Evolutionary conservation across 2,888 invertebrate species (phyloP).

Genomic region (Homarus gammarus): DNA sequence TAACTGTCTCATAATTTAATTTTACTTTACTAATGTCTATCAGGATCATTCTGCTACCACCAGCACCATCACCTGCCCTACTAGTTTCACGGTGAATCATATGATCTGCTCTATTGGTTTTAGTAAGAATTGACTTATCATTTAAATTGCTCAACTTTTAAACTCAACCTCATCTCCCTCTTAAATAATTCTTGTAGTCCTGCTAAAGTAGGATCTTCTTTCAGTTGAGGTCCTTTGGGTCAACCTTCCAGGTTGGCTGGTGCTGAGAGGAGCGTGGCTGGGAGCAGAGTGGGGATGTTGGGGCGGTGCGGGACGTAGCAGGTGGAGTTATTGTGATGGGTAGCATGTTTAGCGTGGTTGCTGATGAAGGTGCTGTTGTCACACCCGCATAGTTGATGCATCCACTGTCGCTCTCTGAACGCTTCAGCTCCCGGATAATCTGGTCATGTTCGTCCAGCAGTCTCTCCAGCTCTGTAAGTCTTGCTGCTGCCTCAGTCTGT

Average conservation of each 20-base stretch:
- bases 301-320: slow-evolving; percentile 69
- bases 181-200: too few species aligned
- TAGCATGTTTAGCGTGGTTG: slow-evolving; percentile 45
- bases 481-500: slow-evolving; percentile 72
- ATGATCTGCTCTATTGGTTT: too few species aligned
- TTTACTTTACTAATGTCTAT: too few species aligned
- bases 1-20: too few species aligned
- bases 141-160: background rate
- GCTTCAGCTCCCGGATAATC: slow-evolving; percentile 73
- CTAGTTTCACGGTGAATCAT: too few species aligned
- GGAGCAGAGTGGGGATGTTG: slow-evolving; percentile 65
- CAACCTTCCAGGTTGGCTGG: slow-evolving; percentile 41
- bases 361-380: slow-evolving; percentile 51
- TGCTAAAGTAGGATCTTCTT: background rate
- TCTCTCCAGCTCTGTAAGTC: slow-evolving; percentile 69
- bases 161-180: background rate
- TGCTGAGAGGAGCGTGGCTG: slow-evolving; percentile 52
- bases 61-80: too few species aligned
- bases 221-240: slow-evolving; percentile 24
- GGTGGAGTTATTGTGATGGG: slow-evolving; percentile 66
- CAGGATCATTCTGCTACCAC: too few species aligned
- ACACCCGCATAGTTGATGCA: slow-evolving; percentile 64
- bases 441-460: slow-evolving; percentile 74
- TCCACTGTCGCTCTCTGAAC: slow-evolving; percentile 71
- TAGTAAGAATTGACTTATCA: too few species aligned